A percentile compares a stretch with the other conserved stretches of the same genome.
Conservation (phyloP, 2,113 vertebrate species). For the Acanthochromis polyacanthus region DNA sequence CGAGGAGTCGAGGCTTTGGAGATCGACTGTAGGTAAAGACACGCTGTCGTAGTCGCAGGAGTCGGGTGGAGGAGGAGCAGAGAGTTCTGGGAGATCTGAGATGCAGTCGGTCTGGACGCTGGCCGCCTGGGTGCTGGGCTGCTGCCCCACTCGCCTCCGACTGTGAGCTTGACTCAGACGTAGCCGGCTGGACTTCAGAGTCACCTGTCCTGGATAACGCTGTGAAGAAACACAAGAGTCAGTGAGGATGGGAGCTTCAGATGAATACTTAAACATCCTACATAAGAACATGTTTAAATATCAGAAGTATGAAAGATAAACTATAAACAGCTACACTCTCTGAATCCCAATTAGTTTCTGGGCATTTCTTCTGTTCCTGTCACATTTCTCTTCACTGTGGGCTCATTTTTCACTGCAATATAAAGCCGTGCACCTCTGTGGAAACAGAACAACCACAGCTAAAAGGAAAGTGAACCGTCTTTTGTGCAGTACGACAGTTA, state of each 20-base stretch:
- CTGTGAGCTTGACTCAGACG: conserved; percentile 84
- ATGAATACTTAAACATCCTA: no score
- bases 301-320: no score
- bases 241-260: not conserved
- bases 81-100: conserved; percentile 74
- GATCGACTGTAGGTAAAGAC: conserved; percentile 82
- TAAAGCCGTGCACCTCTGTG: no score
- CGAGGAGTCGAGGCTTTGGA: conserved; percentile 74
- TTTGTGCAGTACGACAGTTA: no score
- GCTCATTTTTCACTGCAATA: no score
- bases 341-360: no score
- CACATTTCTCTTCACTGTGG: no score
- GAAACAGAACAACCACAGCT: no score
- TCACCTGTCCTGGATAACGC: conserved; percentile 96
- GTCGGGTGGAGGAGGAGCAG: conserved; percentile 58
- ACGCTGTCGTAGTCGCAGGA: conserved; percentile 74
- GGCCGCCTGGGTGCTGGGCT: conserved; percentile 79
- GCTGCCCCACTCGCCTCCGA: conserved; percentile 82
- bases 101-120: conserved; percentile 82
- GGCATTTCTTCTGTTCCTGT: no score
- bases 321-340: no score
- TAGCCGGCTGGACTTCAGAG: conserved; percentile 93
- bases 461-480: no score
- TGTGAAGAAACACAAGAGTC: conserved; percentile 54
- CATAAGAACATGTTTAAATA: no score